Conservation (phyloP, 2,113 vertebrate species). For the Picathartes gymnocephalus region DNA sequence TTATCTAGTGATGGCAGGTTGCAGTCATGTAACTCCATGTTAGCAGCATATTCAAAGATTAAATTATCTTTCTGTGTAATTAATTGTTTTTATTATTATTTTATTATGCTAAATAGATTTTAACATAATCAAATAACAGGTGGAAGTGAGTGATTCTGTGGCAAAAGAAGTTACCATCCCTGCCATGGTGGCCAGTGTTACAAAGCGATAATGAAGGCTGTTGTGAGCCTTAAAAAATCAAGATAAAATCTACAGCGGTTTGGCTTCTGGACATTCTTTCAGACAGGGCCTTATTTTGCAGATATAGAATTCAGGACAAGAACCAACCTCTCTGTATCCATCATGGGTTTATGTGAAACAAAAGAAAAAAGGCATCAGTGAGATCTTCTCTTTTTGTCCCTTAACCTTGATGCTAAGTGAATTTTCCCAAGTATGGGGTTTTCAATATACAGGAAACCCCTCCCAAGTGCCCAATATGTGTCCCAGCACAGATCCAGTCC, state of each 20-base stretch:
- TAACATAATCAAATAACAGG: not conserved
- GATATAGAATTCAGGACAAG: not conserved
- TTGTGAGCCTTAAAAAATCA: not conserved
- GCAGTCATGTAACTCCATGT: not conserved
- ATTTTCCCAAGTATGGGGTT: not conserved
- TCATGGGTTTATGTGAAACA: not conserved
- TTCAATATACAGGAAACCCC: not conserved
- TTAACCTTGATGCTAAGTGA: not conserved
- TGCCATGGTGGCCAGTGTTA: not conserved
- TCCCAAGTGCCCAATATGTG: not conserved
- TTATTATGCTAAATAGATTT: not conserved
- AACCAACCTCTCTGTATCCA: not conserved
- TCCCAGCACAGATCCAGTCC: not conserved
- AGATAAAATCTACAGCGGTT: not conserved
- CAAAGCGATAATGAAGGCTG: not conserved
- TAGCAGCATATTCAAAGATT: not conserved
- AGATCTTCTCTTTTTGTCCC: not conserved
- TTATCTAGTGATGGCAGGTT: not conserved
- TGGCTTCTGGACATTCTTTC: constrained; percentile 1
- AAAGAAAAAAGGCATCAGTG: not conserved
- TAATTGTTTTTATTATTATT: not conserved
- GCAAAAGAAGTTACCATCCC: not conserved
- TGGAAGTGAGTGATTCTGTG: not conserved
- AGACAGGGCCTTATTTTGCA: not conserved
- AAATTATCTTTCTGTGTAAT: not conserved